Base-by-base conservation (phyloP, 1,140 invertebrate genomes). In the Macrocentrus cingulum region DNA sequence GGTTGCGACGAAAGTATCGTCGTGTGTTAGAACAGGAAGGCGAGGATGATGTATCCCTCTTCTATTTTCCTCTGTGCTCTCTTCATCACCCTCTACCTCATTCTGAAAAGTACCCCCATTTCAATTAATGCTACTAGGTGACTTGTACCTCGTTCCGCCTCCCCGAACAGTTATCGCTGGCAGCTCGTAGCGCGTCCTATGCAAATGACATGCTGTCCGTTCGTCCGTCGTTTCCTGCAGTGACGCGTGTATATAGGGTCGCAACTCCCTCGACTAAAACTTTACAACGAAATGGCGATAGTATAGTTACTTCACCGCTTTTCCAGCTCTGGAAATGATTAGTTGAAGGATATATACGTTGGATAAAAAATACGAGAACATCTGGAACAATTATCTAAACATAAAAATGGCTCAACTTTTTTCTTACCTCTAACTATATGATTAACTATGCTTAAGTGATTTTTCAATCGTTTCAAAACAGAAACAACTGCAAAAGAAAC, bases 101-200 rank as follows among this genome's bases (percentile, higher is more conserved):
- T 65, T 60, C 59, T 48, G 13, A 37, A 59, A 68, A 62, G 65
- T 68, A 68, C 69, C 67, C n/a, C 69, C 68, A 65, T 73, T 73
- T 73, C 68, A 73, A 73, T 73, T 73, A 71, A 68, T 65, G 63
- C 60, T 68, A 66, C 64, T 66, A 66, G 69, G 65, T 69, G 66
- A 68, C 67, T 71, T 72, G 66, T 72, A 67, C 62, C 67, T 73
- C 68, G 59, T 73, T 70, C 67, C 60, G 55, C 63, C 37, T 69
- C 63, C 70, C 67, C 63, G 61, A 69, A 44, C 67, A 71, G 67
- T 72, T 72, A 73, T 69, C 67, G 68, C 61, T 42, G 41, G 60
- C 61, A 62, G 34, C 46, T 55, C 37, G 58, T 62, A 66, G n/a
- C n/a, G 65, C 63, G 70, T 70, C 63, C 66, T 67, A 71, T 73